These are phyloP conservation scores for Spicauda simplicius DNA, from an alignment of 2,888 invertebrate species.

Conservation along the genomic window DNA sequence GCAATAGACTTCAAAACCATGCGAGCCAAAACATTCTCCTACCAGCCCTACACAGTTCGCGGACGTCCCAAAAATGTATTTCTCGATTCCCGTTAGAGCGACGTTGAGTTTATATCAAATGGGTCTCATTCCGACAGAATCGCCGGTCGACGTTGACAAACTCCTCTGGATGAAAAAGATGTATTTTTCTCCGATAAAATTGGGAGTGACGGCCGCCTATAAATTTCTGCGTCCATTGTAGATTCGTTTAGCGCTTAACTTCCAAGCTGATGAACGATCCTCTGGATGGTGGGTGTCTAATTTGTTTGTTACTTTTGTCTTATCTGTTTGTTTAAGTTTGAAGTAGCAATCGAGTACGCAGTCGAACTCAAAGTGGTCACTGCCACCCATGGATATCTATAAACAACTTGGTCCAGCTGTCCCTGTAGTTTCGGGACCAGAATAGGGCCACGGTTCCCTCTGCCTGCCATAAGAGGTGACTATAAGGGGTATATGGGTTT, in stretches of 20 bases:
- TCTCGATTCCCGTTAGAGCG: constrained; percentile 47
- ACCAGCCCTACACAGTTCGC: constrained; percentile 22
- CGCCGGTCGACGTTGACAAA: constrained; percentile 76
- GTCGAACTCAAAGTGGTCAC: too few relatives aligned
- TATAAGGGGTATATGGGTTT: too few relatives aligned
- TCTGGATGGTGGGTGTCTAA: too few relatives aligned
- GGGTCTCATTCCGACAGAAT: constrained; percentile 68
- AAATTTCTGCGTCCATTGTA: constrained; percentile 50
- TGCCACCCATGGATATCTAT: too few relatives aligned
- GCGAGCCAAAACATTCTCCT: background rate
- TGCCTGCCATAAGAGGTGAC: too few relatives aligned
- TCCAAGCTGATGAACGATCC: constrained; percentile 28
- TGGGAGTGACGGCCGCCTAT: constrained; percentile 59
- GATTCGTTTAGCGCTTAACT: constrained; percentile 47
- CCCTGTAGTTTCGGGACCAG: too few relatives aligned
- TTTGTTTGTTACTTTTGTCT: too few relatives aligned
- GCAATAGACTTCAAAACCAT: too few relatives aligned
- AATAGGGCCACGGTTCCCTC: too few relatives aligned
- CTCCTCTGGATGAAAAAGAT: constrained; percentile 73
- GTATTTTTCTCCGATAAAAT: constrained; percentile 78
- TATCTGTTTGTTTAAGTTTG: too few relatives aligned
- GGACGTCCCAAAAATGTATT: constrained; percentile 41
- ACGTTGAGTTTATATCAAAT: constrained; percentile 71
- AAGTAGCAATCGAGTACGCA: too few relatives aligned
- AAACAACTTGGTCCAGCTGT: too few relatives aligned